Evolutionary conservation across 2,888 invertebrate species (phyloP), one percentile per base, ranked within the genome.

Genomic region (Subacronicta megacephala): DNA sequence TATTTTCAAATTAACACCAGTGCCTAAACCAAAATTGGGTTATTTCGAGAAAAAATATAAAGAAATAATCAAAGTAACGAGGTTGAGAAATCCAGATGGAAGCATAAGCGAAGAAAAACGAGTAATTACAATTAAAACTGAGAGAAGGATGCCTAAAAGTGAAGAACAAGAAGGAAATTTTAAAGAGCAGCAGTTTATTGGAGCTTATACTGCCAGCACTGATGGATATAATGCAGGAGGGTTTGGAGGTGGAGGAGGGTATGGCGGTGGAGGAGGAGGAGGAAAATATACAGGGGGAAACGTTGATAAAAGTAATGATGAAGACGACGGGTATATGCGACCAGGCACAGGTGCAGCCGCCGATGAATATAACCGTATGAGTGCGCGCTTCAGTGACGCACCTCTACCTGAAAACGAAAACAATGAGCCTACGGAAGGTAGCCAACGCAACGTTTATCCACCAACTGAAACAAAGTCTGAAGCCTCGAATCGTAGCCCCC

Each of bases 31-130:
- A 20, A 65, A 77, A 15, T 37, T 72, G 2, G 80, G 78, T 5
- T 71, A 70, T 36, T 78, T 75, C 45, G 80, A 81, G 44, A 81
- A 72, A 26, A 82, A 77, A 45, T 78, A 70, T n/a, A 80, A 85
- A 60, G 80, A 85, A 70, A 75, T 81, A n/a, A 73, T 83, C 0
- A 86, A 77, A 62, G 68, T 87, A 2, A 80, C 67, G 7, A 78
- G 81, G 51, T 33, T 69, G 12, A 59, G 73, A 16, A 82, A 85
- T 18, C 63, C 71, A 15, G 81, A 86, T 54, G 87, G 87, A 2
- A 82, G 78, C 16, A 55, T 87, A 7, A 66, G 62, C 10, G 82
- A 84, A 64, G 78, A 86, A 59, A 85, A 79, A 61, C 75, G 81
- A 73, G 64, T 79, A 0, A 78, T 84, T n/a, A 84, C 80, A 10